phyloP scores from a whole-genome alignment of 1,140 invertebrate species.

The Saxidomus purpurata region DNA sequence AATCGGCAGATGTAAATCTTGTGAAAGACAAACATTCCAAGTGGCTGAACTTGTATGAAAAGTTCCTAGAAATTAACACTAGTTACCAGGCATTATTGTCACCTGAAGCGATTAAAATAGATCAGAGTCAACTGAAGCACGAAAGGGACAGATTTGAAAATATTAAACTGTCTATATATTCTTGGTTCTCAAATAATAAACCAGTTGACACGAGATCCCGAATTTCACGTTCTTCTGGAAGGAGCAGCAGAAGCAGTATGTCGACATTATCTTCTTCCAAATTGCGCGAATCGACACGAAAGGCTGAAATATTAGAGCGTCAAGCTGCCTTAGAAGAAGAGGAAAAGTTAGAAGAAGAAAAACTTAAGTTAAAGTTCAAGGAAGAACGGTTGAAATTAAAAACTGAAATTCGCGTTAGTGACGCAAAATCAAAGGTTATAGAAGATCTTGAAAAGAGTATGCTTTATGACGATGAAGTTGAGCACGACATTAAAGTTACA shows the following conservation, averaged over 20 bases:
- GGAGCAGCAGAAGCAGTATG: neutral
- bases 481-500: neutral
- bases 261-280: neutral
- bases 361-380: constrained; percentile 4
- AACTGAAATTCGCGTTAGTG: neutral
- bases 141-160: neutral
- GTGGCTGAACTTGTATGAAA: constrained; percentile 25
- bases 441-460: neutral
- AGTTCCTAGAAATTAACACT: neutral
- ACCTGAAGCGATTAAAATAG: neutral
- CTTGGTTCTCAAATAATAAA: neutral
- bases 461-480: neutral
- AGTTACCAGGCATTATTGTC: constrained; percentile 15
- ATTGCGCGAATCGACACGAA: neutral
- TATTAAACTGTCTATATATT: neutral
- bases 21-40: neutral
- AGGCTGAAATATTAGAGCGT: neutral
- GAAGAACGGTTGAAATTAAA: constrained; percentile 20
- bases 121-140: neutral
- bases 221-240: neutral
- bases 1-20: neutral
- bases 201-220: neutral
- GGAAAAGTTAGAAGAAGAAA: constrained; percentile 18
- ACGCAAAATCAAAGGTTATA: constrained; percentile 7
- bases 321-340: constrained; percentile 20